Conservation (phyloP, 2,888 invertebrate species). For the Yponomeuta plumbellus region DNA sequence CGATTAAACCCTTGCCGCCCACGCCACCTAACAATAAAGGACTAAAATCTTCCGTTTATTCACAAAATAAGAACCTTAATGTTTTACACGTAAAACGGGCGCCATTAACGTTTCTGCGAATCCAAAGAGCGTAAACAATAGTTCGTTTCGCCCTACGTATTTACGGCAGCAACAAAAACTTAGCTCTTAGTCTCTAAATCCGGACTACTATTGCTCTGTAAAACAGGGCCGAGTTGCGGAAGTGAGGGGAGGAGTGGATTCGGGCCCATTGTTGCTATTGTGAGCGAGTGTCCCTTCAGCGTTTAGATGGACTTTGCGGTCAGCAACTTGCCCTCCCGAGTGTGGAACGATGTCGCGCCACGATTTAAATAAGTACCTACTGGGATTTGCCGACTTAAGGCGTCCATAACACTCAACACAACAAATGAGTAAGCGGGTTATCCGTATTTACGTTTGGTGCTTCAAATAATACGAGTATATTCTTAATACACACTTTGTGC, state of each 20-base stretch:
- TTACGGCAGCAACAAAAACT: constrained; percentile 10
- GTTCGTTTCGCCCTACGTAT: constrained; percentile 2
- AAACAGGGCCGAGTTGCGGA: not conserved
- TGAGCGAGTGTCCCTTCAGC: not conserved
- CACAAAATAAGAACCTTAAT: not conserved
- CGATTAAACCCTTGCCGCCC: not conserved
- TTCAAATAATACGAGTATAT: no score
- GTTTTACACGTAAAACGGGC: not conserved
- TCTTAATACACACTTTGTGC: no score
- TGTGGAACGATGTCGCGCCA: not conserved
- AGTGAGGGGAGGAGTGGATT: constrained; percentile 5
- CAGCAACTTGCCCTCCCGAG: not conserved
- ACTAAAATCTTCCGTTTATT: not conserved
- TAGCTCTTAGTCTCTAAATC: constrained; percentile 13
- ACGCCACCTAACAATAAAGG: not conserved
- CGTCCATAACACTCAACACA: not conserved
- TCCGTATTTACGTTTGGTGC: no score
- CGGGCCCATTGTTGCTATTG: constrained; percentile 8
- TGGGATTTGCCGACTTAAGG: not conserved
- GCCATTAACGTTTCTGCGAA: not conserved
- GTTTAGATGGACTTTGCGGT: constrained; percentile 13
- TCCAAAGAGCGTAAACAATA: constrained; percentile 1
- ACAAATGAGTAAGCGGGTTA: no score
- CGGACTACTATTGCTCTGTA: constrained; percentile 11
- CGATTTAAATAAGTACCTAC: not conserved